These are phyloP conservation scores for Cotesia vestalis DNA, from an alignment of 1,140 invertebrate species.

Conservation along the genomic window DNA sequence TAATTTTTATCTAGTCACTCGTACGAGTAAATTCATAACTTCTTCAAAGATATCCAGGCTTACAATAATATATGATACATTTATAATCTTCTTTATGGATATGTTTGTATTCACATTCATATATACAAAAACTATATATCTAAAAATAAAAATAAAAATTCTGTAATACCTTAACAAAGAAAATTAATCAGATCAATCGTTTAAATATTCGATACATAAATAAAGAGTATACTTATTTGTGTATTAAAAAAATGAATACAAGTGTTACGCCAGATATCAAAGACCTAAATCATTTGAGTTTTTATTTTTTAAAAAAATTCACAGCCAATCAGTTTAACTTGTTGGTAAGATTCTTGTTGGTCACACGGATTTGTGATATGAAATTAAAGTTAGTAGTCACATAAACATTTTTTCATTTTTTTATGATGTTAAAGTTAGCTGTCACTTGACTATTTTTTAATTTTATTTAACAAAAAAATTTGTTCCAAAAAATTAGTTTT, in stretches of 20 bases:
- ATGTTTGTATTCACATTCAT: not conserved
- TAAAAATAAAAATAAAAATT: not conserved
- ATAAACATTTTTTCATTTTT: too few species aligned
- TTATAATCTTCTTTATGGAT: not conserved
- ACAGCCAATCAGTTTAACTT: not conserved
- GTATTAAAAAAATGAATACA: not conserved
- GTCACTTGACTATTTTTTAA: too few species aligned
- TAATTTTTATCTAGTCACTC: constrained; percentile 7
- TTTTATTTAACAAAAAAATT: too few species aligned
- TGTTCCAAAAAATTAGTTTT: too few species aligned
- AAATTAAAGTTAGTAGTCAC: too few species aligned
- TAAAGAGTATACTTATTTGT: not conserved
- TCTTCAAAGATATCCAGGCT: not conserved
- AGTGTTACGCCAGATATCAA: constrained; percentile 6
- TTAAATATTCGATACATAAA: not conserved
- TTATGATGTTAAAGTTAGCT: too few species aligned
- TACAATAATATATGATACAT: not conserved
- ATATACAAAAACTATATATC: too few species aligned
- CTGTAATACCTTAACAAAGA: not conserved
- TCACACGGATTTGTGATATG: not conserved
- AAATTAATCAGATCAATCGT: not conserved
- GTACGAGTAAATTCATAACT: not conserved
- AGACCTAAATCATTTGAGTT: constrained; percentile 13
- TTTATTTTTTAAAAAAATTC: not conserved
- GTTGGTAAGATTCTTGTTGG: not conserved